A percentile compares a stretch with the other conserved stretches of the same genome.
phyloP scores from a whole-genome alignment of 1,140 invertebrate species.

The Brachionus plicatilis region DNA sequence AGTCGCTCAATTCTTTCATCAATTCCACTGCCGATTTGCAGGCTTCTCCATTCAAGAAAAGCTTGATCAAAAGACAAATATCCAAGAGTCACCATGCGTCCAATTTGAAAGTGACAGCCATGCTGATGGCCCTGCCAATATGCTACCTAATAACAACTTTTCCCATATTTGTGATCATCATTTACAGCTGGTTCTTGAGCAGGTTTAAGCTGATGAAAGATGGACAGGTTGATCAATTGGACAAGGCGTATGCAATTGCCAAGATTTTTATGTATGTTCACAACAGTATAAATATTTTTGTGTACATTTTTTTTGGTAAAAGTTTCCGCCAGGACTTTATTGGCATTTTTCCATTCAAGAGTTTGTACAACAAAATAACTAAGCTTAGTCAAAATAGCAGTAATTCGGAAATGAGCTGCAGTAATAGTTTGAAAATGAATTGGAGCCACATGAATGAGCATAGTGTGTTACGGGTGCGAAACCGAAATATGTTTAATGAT shows the following conservation, averaged over 20 bases:
- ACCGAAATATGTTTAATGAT: not conserved
- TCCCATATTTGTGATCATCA: conserved; percentile 11
- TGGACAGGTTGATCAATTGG: not conserved
- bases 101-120: not conserved
- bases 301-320: conserved; percentile 33
- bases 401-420: not conserved
- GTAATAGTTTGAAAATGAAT: not conserved
- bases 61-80: not conserved
- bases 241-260: not conserved
- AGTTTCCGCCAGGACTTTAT: conserved; percentile 21
- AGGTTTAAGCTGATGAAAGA: not conserved
- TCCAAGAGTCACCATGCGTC: not conserved
- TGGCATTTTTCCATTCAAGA: conserved; percentile 5
- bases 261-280: conserved; percentile 22
- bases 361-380: not conserved
- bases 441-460: not conserved
- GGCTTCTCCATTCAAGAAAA: not conserved
- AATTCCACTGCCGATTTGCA: not conserved
- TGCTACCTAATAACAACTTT: conserved; percentile 20
- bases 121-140: conserved; percentile 14
- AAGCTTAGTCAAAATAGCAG: not conserved
- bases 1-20: not conserved
- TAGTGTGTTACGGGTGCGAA: not conserved
- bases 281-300: conserved; percentile 17
- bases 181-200: conserved; percentile 1